Conservation (phyloP, 2,113 vertebrate genomes). For the Strigops habroptila region DNA sequence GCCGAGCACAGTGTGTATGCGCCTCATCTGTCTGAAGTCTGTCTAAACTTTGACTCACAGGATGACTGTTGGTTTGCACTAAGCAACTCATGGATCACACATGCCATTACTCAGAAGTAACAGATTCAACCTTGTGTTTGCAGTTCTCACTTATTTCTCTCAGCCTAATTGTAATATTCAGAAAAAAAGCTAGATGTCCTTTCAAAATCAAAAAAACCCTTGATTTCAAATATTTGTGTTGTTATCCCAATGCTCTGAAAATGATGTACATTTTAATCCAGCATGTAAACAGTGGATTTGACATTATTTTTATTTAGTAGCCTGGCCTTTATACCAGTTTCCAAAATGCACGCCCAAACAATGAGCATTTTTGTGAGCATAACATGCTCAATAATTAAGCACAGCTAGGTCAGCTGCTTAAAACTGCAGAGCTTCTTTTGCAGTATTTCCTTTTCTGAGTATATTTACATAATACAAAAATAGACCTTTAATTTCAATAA, state of each 20-base stretch:
- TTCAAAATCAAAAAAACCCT: background rate
- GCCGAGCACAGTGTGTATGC: rapidly evolving
- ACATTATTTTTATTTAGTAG: background rate
- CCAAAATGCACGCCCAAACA: background rate
- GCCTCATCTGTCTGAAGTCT: background rate
- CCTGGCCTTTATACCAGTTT: background rate
- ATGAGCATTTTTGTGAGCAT: background rate
- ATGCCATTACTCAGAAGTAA: background rate
- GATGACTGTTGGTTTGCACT: background rate
- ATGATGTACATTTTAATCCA: background rate
- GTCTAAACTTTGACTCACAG: background rate
- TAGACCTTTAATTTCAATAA: background rate
- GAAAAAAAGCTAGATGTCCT: background rate
- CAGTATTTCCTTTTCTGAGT: background rate
- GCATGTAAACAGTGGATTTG: background rate
- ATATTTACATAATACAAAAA: constrained; percentile 29
- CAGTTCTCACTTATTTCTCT: background rate
- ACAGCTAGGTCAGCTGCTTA: background rate
- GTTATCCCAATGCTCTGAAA: background rate
- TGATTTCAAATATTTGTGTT: background rate
- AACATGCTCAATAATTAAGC: background rate
- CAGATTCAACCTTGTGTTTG: background rate
- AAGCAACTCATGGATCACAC: background rate
- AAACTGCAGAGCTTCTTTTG: background rate
- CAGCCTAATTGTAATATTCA: background rate